These are phyloP conservation scores for Drosophila pruinosa DNA, from an alignment of 1,140 invertebrate genomes.

Conservation along the genomic window DNA sequence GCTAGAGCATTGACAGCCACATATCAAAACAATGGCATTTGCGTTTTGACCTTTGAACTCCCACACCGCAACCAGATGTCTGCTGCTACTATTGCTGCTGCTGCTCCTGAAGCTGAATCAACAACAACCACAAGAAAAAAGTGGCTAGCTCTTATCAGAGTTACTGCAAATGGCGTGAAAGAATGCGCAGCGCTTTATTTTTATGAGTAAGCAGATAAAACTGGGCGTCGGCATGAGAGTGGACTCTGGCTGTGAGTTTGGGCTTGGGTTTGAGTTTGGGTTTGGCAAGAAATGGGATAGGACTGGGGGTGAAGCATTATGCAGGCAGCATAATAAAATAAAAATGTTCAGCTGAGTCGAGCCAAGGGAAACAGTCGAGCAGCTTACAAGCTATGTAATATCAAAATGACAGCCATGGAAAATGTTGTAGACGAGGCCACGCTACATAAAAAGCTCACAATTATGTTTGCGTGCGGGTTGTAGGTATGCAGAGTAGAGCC, in stretches of 20 bases:
- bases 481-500: constrained; percentile 2
- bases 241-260: not conserved
- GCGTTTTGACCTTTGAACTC: constrained; percentile 66
- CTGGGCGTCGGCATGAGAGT: constrained; percentile 30
- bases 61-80: constrained; percentile 25
- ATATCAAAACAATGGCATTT: constrained; percentile 77
- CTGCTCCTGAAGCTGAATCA: not conserved
- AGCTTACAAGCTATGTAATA: constrained; percentile 77
- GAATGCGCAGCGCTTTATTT: constrained; percentile 81
- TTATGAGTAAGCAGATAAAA: constrained; percentile 75
- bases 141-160: constrained; percentile 74
- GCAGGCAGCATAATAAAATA: constrained; percentile 78
- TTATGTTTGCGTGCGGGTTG: constrained; percentile 51
- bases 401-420: constrained; percentile 73
- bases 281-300: not conserved
- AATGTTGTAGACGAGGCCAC: constrained; percentile 64
- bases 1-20: constrained; percentile 64
- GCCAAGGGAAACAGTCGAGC: constrained; percentile 10
- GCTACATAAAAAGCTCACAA: constrained; percentile 74
- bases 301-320: constrained; percentile 48
- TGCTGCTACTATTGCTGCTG: no score
- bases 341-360: constrained; percentile 55
- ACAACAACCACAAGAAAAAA: constrained; percentile 37
- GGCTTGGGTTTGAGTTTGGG: not conserved
- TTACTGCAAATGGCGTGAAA: constrained; percentile 80